These are phyloP conservation scores for Pithys albifrons DNA, from an alignment of 2,113 vertebrate species.

Conservation along the genomic window DNA sequence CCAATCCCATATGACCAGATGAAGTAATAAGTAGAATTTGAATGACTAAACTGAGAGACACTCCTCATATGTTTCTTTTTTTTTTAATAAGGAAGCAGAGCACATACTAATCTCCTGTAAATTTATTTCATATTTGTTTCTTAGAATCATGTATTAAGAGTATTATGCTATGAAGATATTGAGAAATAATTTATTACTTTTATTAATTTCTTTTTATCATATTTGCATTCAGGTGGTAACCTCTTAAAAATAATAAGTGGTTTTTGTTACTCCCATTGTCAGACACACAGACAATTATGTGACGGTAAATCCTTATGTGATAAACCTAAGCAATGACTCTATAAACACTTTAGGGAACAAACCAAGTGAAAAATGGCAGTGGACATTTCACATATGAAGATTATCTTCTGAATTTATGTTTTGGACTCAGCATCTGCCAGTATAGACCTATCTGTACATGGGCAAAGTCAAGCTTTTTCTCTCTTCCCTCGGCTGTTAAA, in stretches of 20 bases:
- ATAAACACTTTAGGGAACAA: not conserved
- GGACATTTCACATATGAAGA: constrained; percentile 15
- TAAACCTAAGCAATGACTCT: not conserved
- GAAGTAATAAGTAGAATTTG: not conserved
- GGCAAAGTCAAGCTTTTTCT: constrained; percentile 10
- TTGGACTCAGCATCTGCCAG: constrained; percentile 13
- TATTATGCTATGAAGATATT: not conserved
- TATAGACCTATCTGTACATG: not conserved
- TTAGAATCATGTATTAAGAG: not conserved
- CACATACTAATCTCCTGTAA: not conserved
- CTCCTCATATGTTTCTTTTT: not conserved
- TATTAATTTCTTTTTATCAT: not conserved
- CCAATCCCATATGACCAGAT: not conserved
- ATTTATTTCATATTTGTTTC: not conserved
- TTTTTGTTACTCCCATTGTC: constrained; percentile 1
- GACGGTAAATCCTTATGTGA: not conserved
- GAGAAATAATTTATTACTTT: not conserved
- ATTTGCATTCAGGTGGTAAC: not conserved
- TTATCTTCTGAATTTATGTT: constrained; percentile 36
- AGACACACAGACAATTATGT: not conserved
- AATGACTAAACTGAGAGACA: not conserved
- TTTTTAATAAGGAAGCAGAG: not conserved
- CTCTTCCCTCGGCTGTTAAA: constrained; percentile 22
- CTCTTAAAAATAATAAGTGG: not conserved
- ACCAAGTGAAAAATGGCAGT: constrained; percentile 8